Percentiles rank a stretch among this genome's conserved stretches.
Evolutionary conservation across 2,113 vertebrate species (phyloP).

Genomic region (Corythaixoides concolor): DNA sequence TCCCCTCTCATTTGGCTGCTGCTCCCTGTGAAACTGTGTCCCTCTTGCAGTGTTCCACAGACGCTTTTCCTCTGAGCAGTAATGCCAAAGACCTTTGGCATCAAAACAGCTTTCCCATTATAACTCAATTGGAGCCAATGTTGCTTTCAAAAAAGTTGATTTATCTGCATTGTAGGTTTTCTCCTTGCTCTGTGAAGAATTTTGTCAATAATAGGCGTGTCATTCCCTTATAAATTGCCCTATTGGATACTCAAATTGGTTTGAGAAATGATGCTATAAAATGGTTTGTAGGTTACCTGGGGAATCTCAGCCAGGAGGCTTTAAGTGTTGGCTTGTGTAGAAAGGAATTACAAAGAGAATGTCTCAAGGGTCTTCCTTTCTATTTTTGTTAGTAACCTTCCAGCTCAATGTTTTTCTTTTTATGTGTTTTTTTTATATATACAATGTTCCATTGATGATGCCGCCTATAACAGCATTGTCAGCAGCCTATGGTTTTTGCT

Average conservation of each 20-base stretch:
- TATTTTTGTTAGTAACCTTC: slow-evolving; percentile 10
- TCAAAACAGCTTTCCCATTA: not conserved
- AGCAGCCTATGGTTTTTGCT: not conserved
- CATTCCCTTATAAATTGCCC: not conserved
- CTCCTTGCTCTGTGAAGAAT: not conserved
- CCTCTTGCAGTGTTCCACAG: not conserved
- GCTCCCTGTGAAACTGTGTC: not conserved
- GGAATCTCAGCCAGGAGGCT: not conserved
- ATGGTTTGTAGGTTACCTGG: not conserved
- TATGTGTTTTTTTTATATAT: not conserved
- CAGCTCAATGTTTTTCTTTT: not conserved
- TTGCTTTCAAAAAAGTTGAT: not conserved
- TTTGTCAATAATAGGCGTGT: not conserved
- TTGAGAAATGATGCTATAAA: not conserved
- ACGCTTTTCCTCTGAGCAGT: not conserved
- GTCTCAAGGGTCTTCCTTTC: not conserved
- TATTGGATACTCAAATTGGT: not conserved
- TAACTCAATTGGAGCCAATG: not conserved
- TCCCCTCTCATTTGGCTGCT: not conserved
- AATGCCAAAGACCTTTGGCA: not conserved
- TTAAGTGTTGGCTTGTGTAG: not conserved
- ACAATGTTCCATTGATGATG: not conserved
- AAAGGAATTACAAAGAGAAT: not conserved
- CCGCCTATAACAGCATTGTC: not conserved
- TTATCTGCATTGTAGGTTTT: not conserved